Evolutionary conservation across 2,797 vertebrate genomes (phyloP), one percentile per base, ranked within the genome.

Genomic region (Helarctos malayanus): DNA sequence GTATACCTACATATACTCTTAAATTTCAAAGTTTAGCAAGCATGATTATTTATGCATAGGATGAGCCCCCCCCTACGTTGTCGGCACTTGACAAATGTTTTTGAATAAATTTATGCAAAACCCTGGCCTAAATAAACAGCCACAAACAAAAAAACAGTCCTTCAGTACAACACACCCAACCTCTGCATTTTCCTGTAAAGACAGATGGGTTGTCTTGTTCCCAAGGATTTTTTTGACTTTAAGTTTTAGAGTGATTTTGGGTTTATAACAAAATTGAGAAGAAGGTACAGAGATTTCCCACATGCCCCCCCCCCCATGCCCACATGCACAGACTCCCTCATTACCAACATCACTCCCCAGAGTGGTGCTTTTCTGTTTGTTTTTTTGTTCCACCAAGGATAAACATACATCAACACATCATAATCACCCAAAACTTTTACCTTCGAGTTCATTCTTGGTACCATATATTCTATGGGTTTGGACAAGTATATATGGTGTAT

Each of bases 131-230:
- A 57, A 15, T 49, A 56, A 93, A 68, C 5, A 54, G 32, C 18
- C 27, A 71, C 14, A 29, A 25, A 71, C 12, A 52, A 23, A 65
- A 78, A 35, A 41, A 18, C 19, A 73, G 61, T 45, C 23, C 2
- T 61, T 71, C 0, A 7, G 47, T 41, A 45, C 7, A 56, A 63
- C 3, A 41, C 6, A 14, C 5, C 1, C 1, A 0, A 54, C 4
- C 16, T 78, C 15, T 41, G 29, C 25, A 45, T 83, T 68, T 85
- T 57, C 29, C 25, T 45, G 0, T 32, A 25, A 35, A 73, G 81
- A 82, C 11, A 29, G 41, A 16, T 84, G 12, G 18, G n/a, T 78
- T 19, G 13, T 11, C 14, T 78, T 71, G 5, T 76, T 61, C 27
- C 23, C 29, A 83, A 15, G 76, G 21, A 45, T 47, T 35, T 75